A percentile compares a stretch with the other conserved stretches of the same genome.
These are phyloP conservation scores for Griposia aprilina DNA, from an alignment of 2,888 invertebrate genomes.

Conservation along the genomic window DNA sequence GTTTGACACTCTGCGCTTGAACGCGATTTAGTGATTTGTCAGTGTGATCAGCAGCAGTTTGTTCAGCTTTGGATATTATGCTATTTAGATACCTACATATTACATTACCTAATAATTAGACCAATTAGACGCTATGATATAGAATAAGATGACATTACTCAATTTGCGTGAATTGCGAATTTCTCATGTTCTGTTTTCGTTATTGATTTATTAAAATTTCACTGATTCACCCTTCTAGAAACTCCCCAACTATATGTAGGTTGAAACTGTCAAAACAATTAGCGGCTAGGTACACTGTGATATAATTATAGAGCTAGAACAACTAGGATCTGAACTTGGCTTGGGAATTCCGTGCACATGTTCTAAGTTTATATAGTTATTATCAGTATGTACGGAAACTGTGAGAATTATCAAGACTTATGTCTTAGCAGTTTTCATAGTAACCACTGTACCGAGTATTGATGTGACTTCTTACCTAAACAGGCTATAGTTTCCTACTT, in stretches of 20 bases:
- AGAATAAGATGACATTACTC: no score
- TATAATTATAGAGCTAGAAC: neutral
- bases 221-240: slow-evolving; percentile 12
- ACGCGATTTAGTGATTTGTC: no score
- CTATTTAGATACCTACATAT: neutral
- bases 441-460: neutral
- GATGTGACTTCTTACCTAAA: neutral
- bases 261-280: slow-evolving; percentile 47
- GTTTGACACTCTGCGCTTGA: neutral
- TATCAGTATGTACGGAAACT: neutral
- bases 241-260: slow-evolving; percentile 1
- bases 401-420: neutral
- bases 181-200: neutral
- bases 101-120: neutral
- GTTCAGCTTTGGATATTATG: neutral
- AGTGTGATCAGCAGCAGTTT: neutral
- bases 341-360: slow-evolving; percentile 13
- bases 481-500: slow-evolving; percentile 1
- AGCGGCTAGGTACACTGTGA: neutral
- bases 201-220: slow-evolving; percentile 5
- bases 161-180: no score
- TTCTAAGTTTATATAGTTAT: neutral
- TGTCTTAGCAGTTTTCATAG: neutral
- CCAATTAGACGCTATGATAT: neutral
- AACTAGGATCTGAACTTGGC: slow-evolving; percentile 21